Evolutionary conservation across 2,113 vertebrate genomes (phyloP).

Genomic region (Xiphias gladius): DNA sequence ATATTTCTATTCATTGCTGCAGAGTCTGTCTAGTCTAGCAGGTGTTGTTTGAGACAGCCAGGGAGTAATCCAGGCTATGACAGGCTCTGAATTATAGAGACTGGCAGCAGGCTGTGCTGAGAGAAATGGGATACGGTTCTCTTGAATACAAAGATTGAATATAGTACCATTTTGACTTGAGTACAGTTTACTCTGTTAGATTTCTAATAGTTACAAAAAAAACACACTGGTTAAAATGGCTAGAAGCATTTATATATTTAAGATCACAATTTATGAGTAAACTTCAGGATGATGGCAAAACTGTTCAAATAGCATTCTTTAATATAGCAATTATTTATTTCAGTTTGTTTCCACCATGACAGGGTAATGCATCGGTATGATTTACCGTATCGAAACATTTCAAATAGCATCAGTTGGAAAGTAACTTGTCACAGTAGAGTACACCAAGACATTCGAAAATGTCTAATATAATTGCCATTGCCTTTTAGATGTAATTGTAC

Average conservation of each 20-base stretch:
- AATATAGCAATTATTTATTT: not conserved
- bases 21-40: constrained; percentile 63
- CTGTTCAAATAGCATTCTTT: not conserved
- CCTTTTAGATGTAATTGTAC: not conserved
- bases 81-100: constrained; percentile 70
- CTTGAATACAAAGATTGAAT: constrained; percentile 43
- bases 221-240: constrained; percentile 11
- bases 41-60: constrained; percentile 64
- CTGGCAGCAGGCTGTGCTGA: constrained; percentile 53
- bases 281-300: not conserved
- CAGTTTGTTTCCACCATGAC: not conserved
- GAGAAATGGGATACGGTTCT: constrained; percentile 54
- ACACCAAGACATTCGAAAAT: not conserved
- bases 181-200: constrained; percentile 22
- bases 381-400: not conserved
- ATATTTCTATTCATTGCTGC: constrained; percentile 58
- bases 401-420: not conserved
- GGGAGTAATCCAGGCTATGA: constrained; percentile 62
- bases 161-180: constrained; percentile 43
- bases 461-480: not conserved
- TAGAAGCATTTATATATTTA: not conserved
- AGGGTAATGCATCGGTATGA: not conserved
- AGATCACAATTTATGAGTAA: not conserved
- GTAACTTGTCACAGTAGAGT: not conserved
- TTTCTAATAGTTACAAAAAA: constrained; percentile 21